phyloP scores from a whole-genome alignment of 92 coral and sea anemone species.

The Parazoanthus darwini region DNA sequence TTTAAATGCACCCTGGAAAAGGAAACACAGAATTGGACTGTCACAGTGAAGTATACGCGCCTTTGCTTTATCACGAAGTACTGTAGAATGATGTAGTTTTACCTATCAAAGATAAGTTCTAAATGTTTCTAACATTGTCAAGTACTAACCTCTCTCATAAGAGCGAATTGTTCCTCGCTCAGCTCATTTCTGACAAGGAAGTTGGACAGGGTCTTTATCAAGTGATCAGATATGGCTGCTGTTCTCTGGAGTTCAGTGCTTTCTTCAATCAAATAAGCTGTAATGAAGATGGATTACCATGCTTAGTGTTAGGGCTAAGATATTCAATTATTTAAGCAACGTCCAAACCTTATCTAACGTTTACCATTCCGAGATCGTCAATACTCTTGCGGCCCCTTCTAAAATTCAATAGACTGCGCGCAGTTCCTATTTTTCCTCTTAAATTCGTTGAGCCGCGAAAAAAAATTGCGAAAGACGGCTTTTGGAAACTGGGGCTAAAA shows the following conservation, averaged over 20 bases:
- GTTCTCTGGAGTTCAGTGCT: constrained; percentile 87
- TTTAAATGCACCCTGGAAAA: constrained; percentile 83
- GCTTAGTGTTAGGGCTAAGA: too few species aligned
- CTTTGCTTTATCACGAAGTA: too few species aligned
- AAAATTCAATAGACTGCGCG: too few species aligned
- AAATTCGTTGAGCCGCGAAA: too few species aligned
- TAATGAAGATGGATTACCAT: background rate
- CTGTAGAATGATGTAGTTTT: background rate
- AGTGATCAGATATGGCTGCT: constrained; percentile 98
- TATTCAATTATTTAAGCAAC: too few species aligned
- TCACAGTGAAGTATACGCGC: background rate
- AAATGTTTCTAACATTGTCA: too few species aligned
- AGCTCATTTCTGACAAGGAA: constrained; percentile 84
- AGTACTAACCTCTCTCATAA: constrained; percentile 90
- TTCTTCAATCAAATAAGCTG: constrained; percentile 95
- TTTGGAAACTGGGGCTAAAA: too few species aligned
- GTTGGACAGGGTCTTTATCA: constrained; percentile 85
- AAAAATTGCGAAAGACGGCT: too few species aligned
- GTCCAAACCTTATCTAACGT: too few species aligned
- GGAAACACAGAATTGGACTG: background rate
- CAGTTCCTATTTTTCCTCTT: too few species aligned
- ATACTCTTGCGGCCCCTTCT: too few species aligned
- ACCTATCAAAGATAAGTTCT: background rate
- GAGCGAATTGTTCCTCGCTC: constrained; percentile 84
- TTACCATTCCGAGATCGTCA: too few species aligned